Percentiles rank a stretch among this genome's conserved stretches.
Conservation (phyloP, 2,888 invertebrate species). For the Cataglyphis cursor region DNA sequence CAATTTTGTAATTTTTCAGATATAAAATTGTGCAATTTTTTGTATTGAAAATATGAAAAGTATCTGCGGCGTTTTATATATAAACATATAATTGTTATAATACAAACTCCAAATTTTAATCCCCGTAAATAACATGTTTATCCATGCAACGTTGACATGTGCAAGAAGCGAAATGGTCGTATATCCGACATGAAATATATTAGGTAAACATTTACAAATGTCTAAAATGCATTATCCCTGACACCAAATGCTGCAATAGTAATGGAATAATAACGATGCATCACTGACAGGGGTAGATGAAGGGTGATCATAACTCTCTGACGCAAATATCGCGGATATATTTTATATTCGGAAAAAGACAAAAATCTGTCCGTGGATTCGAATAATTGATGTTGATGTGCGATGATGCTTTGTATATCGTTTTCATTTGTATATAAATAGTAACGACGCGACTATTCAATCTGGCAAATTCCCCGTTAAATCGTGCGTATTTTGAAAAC, state of each 20-base stretch:
- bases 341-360: neutral
- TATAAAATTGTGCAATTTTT: neutral
- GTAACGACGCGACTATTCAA: conserved; percentile 47
- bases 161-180: neutral
- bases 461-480: conserved; percentile 70
- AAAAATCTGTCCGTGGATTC: conserved; percentile 16
- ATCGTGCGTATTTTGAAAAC: conserved; percentile 66
- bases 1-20: neutral
- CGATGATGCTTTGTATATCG: conserved; percentile 48
- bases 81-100: neutral
- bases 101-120: neutral
- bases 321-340: conserved; percentile 6
- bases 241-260: neutral
- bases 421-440: conserved; percentile 73
- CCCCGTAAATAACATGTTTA: conserved; percentile 4
- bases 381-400: conserved; percentile 63
- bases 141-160: conserved; percentile 23
- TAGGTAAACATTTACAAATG: conserved; percentile 28
- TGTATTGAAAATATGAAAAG: no score
- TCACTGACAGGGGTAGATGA: conserved; percentile 2
- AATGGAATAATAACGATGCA: conserved; percentile 14
- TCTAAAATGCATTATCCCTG: conserved; percentile 43
- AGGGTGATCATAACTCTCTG: neutral
- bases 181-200: conserved; percentile 25
- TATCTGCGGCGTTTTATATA: neutral